Evolutionary conservation across 2,113 vertebrate genomes (phyloP).

Genomic region (Nestor notabilis): DNA sequence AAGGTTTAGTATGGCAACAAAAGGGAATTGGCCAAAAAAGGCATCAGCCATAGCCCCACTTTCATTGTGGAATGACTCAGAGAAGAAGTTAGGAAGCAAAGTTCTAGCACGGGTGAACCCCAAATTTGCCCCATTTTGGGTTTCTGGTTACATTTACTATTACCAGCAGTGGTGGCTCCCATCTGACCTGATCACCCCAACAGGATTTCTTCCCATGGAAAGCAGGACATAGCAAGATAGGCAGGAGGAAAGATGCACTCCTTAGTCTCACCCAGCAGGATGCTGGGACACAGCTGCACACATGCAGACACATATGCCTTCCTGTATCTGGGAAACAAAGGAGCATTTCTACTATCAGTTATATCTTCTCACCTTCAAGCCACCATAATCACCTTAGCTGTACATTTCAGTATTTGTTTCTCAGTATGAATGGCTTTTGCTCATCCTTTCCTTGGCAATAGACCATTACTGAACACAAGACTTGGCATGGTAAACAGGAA

Average conservation of each 20-base stretch:
- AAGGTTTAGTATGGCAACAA: not conserved
- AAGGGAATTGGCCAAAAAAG: not conserved
- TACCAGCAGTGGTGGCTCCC: not conserved
- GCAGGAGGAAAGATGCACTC: not conserved
- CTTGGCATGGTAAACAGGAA: not conserved
- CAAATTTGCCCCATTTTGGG: not conserved
- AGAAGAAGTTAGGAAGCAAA: not conserved
- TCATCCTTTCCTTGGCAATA: not conserved
- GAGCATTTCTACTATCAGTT: not conserved
- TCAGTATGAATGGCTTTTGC: not conserved
- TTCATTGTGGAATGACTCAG: not conserved
- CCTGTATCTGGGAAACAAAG: not conserved
- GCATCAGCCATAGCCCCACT: not conserved
- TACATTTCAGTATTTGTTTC: not conserved
- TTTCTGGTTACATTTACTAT: not conserved
- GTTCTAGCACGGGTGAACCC: not conserved
- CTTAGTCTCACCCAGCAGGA: not conserved
- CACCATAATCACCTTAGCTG: not conserved
- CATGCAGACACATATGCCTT: too few species aligned
- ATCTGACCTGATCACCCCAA: fast-evolving
- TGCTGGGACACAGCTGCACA: not conserved
- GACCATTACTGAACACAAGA: not conserved
- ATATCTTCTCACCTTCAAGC: not conserved
- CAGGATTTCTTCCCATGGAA: not conserved
- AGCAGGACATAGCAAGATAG: not conserved